Evolutionary conservation across 1,140 invertebrate genomes (phyloP).

Genomic region (Goniozus legneri): DNA sequence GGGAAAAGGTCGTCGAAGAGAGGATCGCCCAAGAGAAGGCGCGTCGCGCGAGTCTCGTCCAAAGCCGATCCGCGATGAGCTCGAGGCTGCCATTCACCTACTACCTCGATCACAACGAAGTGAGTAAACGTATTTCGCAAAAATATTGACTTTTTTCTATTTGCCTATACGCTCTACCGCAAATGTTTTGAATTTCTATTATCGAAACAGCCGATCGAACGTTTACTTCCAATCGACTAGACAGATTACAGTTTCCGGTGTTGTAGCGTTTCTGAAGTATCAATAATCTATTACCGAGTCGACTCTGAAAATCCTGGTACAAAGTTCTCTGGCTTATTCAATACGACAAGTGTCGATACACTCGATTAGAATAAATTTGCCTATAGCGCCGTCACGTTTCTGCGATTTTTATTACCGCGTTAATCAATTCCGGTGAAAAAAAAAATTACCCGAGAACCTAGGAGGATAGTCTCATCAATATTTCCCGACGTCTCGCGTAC

Average conservation of each 20-base stretch:
- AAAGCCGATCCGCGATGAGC: background rate
- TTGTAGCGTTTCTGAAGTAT: background rate
- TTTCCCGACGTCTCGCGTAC: background rate
- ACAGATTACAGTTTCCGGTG: no score
- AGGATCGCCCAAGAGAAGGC: conserved; percentile 2
- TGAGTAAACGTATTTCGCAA: background rate
- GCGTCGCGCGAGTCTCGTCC: background rate
- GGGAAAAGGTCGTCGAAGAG: conserved; percentile 5
- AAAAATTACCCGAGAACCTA: no score
- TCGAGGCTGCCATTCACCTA: conserved; percentile 7
- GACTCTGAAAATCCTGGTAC: no score
- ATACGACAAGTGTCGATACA: no score
- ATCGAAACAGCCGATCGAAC: background rate
- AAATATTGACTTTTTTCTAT: background rate
- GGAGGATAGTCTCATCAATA: no score
- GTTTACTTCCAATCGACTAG: background rate
- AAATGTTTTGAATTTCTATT: background rate
- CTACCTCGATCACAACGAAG: conserved; percentile 14
- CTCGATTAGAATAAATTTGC: no score
- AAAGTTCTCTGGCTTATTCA: no score
- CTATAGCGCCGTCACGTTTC: no score
- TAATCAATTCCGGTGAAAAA: no score
- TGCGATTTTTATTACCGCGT: no score
- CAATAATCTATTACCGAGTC: no score
- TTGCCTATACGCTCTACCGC: background rate